Evolutionary conservation across 2,113 vertebrate species (phyloP).

Genomic region (Boulengeromyrus knoepffleri): DNA sequence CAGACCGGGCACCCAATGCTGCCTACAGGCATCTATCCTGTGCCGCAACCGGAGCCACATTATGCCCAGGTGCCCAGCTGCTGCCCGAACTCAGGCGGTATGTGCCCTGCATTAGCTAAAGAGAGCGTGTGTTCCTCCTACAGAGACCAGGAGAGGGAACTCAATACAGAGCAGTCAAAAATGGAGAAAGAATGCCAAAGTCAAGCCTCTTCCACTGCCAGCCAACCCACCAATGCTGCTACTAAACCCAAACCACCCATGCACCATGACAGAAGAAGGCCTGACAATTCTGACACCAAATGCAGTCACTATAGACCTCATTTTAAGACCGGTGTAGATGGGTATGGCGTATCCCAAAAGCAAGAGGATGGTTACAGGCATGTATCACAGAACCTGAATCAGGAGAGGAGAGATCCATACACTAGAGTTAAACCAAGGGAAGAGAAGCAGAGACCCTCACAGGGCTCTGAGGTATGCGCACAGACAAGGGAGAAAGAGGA

Average conservation of each 20-base stretch:
- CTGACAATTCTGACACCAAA: constrained; percentile 47
- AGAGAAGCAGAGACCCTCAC: constrained; percentile 41
- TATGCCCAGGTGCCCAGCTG: constrained; percentile 73
- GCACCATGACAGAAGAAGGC: constrained; percentile 42
- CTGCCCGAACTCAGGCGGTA: constrained; percentile 46
- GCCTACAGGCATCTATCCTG: constrained; percentile 69
- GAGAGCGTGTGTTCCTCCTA: constrained; percentile 57
- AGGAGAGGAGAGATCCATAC: constrained; percentile 46
- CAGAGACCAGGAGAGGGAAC: constrained; percentile 15
- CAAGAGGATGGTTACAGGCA: constrained; percentile 29
- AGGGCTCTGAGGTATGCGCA: constrained; percentile 47
- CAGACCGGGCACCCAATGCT: constrained; percentile 70
- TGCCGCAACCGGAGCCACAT: constrained; percentile 77
- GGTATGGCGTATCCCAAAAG: constrained; percentile 29
- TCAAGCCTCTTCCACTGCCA: constrained; percentile 29
- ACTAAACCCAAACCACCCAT: constrained; percentile 41
- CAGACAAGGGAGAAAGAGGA: constrained; percentile 36
- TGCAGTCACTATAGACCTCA: constrained; percentile 48
- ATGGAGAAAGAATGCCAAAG: constrained; percentile 75
- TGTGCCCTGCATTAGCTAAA: constrained; percentile 74
- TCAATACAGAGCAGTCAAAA: constrained; percentile 18
- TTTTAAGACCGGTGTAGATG: constrained; percentile 38
- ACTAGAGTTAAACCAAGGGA: constrained; percentile 29
- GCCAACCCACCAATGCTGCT: constrained; percentile 44
- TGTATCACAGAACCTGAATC: not conserved